A percentile compares a stretch with the other conserved stretches of the same genome.
These are phyloP conservation scores for Rattus norvegicus DNA, from an alignment of 2,113 vertebrate genomes.

Conservation along the genomic window GRCr8 NC_086021.1:137609501-137610000, in stretches of 20 bases:
- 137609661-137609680: neutral
- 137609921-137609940: neutral
- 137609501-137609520: neutral
- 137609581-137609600: neutral
- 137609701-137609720: neutral
- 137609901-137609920: neutral
- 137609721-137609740: neutral
- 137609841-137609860: neutral
- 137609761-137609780: neutral
- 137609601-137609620: neutral
- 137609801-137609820: neutral
- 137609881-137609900: neutral
- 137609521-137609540: slow-evolving; percentile 16
- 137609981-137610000: neutral
- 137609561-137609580: neutral
- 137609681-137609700: neutral
- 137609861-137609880: neutral
- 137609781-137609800: neutral
- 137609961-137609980: neutral
- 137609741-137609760: neutral
- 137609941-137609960: slow-evolving; percentile 12
- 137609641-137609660: neutral
- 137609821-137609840: neutral
- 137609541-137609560: neutral
- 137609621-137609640: neutral